Base-by-base conservation (phyloP, 2,113 vertebrate genomes). In the Balaenoptera acutorostrata region DNA sequence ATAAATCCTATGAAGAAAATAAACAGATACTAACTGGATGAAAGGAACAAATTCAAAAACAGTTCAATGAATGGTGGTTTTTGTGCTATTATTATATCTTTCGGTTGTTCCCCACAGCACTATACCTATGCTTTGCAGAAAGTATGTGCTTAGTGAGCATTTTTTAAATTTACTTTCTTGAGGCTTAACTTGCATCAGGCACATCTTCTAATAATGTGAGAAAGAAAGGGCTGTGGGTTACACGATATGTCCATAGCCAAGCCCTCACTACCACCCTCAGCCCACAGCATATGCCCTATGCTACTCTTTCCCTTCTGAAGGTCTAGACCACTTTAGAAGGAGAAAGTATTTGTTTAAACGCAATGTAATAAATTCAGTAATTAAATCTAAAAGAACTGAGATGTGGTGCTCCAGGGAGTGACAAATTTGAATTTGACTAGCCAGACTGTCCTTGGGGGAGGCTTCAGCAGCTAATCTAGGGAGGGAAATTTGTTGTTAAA, bases 401-500 rank as follows among this genome's bases (percentile, higher is more conserved):
- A 92, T 85, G 3, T 20, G 21, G 71, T 3, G 61, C 57, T 91
- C 31, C 72, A 83, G 96, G 90, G 25, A 74, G 95, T 96, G 59
- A 92, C 1, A 96, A 74, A 92, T 59, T 90, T 88, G 57, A 90
- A 44, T 93, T 49, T 8, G 4, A 71, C 14, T 20, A 52, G 15
- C 68, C 33, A 93, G 86, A 93, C 74, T 95, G n/a, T 63, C 59
- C 90, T 89, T 69, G 10, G 52, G 89, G 49, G 64, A 97, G 49
- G 66, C 93, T 96, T 97, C 93, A 71, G 82, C 72, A 77, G 39
- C 71, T 96, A 78, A 86, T 78, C 33, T 93, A 96, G 95, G n/a
- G 63, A 96, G 63, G 68, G 27, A 94, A 98, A 97, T 97, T 97
- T 75, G 97, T 98, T 98, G 68, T 97, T 97, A 98, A 98, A 97